These are phyloP conservation scores for Palythoa grandiflora DNA, from an alignment of 92 coral and sea anemone species.

Conservation along the genomic window DNA sequence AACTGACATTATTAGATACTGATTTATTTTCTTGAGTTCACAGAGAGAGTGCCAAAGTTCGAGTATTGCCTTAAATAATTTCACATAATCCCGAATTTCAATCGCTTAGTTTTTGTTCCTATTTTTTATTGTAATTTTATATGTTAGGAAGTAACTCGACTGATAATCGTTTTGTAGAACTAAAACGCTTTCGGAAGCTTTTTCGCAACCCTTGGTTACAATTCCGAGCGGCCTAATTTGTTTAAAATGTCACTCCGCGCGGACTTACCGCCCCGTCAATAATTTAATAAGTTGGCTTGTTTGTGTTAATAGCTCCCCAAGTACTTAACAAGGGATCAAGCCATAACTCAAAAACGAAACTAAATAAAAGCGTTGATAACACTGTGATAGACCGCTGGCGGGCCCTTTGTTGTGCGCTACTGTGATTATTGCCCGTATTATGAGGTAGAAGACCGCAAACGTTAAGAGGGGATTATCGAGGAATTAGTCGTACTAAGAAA, in stretches of 20 bases:
- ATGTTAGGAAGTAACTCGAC: neutral
- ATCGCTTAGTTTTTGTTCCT: neutral
- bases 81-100: neutral
- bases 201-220: conserved; percentile 64
- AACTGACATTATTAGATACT: neutral
- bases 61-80: neutral
- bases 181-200: conserved; percentile 55
- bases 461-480: conserved; percentile 78
- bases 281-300: conserved; percentile 88
- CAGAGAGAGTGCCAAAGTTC: neutral
- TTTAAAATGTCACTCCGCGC: conserved; percentile 62
- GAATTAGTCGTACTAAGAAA: conserved; percentile 91
- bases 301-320: conserved; percentile 73
- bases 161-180: neutral
- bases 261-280: conserved; percentile 80
- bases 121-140: neutral
- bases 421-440: conserved; percentile 73
- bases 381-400: conserved; percentile 66
- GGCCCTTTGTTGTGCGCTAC: conserved; percentile 70
- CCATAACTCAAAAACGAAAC: conserved; percentile 42
- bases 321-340: conserved; percentile 76
- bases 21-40: neutral
- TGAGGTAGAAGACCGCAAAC: conserved; percentile 80
- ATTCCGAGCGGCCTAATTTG: conserved; percentile 52
- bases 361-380: conserved; percentile 25